These are phyloP conservation scores for Cochlearius cochlearius DNA, from an alignment of 2,113 vertebrate species.

Conservation along the genomic window DNA sequence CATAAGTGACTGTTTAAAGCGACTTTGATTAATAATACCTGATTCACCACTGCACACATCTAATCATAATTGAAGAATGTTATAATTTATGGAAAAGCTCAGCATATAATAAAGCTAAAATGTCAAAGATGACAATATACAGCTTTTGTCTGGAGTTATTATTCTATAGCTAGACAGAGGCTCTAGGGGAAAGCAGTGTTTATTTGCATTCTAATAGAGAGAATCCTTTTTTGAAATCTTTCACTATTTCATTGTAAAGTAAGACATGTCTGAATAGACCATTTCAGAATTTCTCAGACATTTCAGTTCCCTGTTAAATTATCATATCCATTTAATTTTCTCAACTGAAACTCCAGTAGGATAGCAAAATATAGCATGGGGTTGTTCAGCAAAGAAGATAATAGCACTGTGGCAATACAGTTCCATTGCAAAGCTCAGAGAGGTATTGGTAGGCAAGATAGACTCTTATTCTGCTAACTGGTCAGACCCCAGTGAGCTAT, in stretches of 20 bases:
- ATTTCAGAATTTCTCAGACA: slow-evolving; percentile 60
- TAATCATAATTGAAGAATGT: neutral
- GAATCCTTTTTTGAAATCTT: slow-evolving; percentile 47
- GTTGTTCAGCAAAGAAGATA: neutral
- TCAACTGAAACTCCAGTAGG: slow-evolving; percentile 19
- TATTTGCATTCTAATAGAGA: slow-evolving; percentile 68
- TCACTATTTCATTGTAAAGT: slow-evolving; percentile 34
- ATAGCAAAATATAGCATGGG: neutral
- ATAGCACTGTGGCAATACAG: neutral
- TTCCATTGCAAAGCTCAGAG: slow-evolving; percentile 1
- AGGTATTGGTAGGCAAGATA: slow-evolving; percentile 1
- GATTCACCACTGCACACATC: neutral
- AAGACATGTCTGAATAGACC: slow-evolving; percentile 35
- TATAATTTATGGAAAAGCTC: slow-evolving; percentile 34
- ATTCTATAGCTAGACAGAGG: neutral
- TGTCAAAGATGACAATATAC: neutral
- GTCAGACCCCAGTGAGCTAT: neutral
- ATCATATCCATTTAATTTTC: slow-evolving; percentile 47
- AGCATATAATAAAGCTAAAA: neutral
- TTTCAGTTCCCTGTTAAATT: slow-evolving; percentile 42
- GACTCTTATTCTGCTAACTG: slow-evolving; percentile 1
- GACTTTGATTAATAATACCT: neutral
- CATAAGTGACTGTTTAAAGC: neutral
- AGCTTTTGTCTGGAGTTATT: slow-evolving; percentile 22
- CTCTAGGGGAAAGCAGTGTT: neutral